Evolutionary conservation across 2,888 invertebrate species (phyloP), one percentile per base, ranked within the genome.

Genomic region (Cryptus armator): DNA sequence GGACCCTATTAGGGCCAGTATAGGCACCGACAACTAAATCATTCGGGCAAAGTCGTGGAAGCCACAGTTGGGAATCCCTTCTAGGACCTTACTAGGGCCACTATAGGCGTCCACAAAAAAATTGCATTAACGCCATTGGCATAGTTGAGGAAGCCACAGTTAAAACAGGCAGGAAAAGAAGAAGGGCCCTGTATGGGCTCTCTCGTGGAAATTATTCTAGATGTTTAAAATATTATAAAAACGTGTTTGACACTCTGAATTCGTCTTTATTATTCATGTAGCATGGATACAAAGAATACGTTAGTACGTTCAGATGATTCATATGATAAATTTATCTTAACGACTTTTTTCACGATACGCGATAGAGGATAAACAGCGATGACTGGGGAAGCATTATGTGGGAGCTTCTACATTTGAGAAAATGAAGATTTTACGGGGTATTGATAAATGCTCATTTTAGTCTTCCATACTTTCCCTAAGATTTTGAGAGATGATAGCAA

Each of bases 81-180:
- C n/a, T n/a, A 48, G 48, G 48, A 48, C 14, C 48, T 48, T 48
- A 48, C 48, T 48, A 48, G 48, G 48, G 48, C 48, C 48, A 48
- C n/a, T 48, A 48, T n/a, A 48, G 48, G n/a, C n/a, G 14, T 48
- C 14, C n/a, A 14, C 48, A 48, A n/a, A 48, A 48, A n/a, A 48
- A n/a, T n/a, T 48, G n/a, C n/a, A 48, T 48, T 48, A n/a, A 48
- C 48, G n/a, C n/a, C 5, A 48, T 48, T 48, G 48, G 14, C 48
- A 48, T n/a, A 48, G 3, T 48, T 48, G 48, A 48, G 48, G 48
- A 48, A 14, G 14, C 48, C n/a, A 48, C n/a, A 48, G 48, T 48
- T 48, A n/a, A 48, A 48, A 48, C 14, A n/a, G 48, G n/a, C 48
- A 48, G 48, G 48, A 48, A n/a, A 48, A n/a, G n/a, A n/a, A 12